Evolutionary conservation across 2,888 invertebrate species (phyloP).

Genomic region (Trissoscelio sp.): DNA sequence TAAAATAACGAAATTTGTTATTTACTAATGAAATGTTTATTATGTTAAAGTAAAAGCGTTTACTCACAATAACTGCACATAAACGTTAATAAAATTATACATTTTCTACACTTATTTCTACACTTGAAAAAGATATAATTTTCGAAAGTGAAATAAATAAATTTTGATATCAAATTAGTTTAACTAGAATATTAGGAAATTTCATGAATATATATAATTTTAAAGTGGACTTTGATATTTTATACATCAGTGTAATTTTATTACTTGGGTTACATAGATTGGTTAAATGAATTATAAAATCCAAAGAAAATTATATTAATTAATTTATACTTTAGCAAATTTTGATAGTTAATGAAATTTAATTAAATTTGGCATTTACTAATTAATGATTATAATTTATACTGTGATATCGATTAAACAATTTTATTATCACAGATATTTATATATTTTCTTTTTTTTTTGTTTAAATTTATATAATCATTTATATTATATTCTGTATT

Average conservation of each 20-base stretch:
- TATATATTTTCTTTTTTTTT: background rate
- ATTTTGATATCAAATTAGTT: background rate
- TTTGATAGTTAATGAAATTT: background rate
- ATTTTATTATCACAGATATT: background rate
- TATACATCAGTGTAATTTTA: background rate
- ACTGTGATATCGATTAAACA: background rate
- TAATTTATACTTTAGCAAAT: background rate
- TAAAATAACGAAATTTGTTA: background rate
- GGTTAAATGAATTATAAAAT: conserved; percentile 7
- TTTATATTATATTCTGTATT: background rate
- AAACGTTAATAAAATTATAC: background rate
- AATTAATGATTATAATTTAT: background rate
- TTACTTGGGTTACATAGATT: background rate
- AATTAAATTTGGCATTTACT: background rate
- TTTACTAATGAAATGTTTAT: background rate
- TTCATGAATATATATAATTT: background rate
- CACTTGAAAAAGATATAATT: background rate
- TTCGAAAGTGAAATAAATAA: background rate
- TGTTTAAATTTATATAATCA: background rate
- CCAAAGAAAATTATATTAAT: background rate
- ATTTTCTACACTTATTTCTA: too few species aligned
- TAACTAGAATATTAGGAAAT: background rate
- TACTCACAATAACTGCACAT: background rate
- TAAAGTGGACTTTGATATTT: background rate
- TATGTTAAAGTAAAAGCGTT: background rate